Conservation (phyloP, 2,888 invertebrate species). For the Cosmia trapezina region DNA sequence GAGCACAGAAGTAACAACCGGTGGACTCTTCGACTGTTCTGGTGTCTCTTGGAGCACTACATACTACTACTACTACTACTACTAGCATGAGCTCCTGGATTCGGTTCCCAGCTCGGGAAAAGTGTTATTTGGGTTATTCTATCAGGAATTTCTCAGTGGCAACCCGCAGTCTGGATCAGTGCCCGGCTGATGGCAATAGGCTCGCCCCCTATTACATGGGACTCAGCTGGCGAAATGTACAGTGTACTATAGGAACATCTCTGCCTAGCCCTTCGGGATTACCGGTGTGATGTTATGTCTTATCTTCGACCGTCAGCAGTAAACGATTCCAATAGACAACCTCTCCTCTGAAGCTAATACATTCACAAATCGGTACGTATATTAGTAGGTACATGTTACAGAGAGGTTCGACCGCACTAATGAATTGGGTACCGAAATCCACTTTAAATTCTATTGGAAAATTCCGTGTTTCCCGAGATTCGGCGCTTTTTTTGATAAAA, state of each 20-base stretch:
- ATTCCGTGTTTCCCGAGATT: conserved; percentile 56
- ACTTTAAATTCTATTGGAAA: conserved; percentile 68
- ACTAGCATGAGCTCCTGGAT: not conserved
- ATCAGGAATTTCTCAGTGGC: not conserved
- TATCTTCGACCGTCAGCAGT: not conserved
- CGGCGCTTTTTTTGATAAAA: conserved; percentile 57
- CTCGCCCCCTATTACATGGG: not conserved
- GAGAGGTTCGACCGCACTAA: conserved; percentile 54
- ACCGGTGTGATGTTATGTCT: not conserved
- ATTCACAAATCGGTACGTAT: conserved; percentile 30
- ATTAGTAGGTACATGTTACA: conserved; percentile 14
- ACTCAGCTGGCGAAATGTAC: too few relatives aligned
- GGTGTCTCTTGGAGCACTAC: not conserved
- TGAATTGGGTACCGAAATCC: conserved; percentile 65
- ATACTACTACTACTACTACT: too few relatives aligned
- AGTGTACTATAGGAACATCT: too few relatives aligned
- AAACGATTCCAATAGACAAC: conserved; percentile 22
- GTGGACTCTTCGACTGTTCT: not conserved
- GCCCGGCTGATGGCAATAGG: too few relatives aligned
- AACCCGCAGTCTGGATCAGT: not conserved
- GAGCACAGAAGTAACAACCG: not conserved
- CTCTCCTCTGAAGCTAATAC: conserved; percentile 20
- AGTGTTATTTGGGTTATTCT: too few relatives aligned
- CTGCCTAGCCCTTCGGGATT: too few relatives aligned
- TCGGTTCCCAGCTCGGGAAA: too few relatives aligned